These are phyloP conservation scores for Idris sp. DNA, from an alignment of 1,140 invertebrate species.

Conservation along the genomic window DNA sequence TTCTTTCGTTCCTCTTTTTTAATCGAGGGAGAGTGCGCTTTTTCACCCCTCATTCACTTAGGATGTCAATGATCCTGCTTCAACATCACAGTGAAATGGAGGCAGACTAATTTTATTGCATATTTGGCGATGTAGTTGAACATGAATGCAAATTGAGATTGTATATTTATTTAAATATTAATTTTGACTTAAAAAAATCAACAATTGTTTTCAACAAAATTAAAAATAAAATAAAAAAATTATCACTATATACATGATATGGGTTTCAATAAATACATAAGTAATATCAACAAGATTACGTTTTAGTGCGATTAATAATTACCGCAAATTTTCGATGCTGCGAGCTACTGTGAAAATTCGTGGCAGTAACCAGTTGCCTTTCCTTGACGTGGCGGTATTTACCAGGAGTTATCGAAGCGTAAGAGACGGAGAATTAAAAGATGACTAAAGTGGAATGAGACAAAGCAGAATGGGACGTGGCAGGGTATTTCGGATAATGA, in stretches of 20 bases:
- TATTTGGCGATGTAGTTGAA: conserved; percentile 34
- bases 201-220: too few species aligned
- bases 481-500: conserved; percentile 56
- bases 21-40: conserved; percentile 64
- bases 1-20: conserved; percentile 65
- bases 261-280: conserved; percentile 20
- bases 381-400: conserved; percentile 67
- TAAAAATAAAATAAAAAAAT: too few species aligned
- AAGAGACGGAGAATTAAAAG: conserved; percentile 71
- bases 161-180: conserved; percentile 23
- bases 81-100: conserved; percentile 44
- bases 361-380: conserved; percentile 63
- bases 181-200: conserved; percentile 14
- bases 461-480: conserved; percentile 51
- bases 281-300: conserved; percentile 20
- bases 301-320: conserved; percentile 64
- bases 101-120: conserved; percentile 52
- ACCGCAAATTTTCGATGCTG: conserved; percentile 37
- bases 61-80: conserved; percentile 64
- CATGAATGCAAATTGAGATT: conserved; percentile 36
- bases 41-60: conserved; percentile 71
- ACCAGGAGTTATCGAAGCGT: conserved; percentile 69
- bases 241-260: too few species aligned
- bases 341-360: conserved; percentile 46
- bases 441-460: conserved; percentile 60